phyloP scores from a whole-genome alignment of 2,888 invertebrate species.

The Emmelina monodactyla region DNA sequence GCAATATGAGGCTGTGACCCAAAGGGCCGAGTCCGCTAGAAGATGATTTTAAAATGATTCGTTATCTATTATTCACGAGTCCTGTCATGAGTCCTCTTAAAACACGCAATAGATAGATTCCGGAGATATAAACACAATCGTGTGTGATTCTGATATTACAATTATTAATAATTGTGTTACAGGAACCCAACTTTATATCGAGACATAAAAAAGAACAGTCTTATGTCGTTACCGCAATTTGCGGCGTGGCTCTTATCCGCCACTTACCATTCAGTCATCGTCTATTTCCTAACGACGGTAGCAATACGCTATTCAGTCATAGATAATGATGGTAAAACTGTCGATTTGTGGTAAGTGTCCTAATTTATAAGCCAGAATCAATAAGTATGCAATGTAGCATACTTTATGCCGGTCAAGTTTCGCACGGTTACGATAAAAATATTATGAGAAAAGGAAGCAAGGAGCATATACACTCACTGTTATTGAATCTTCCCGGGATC shows the following conservation, averaged over 20 bases:
- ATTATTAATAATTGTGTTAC: slow-evolving; percentile 4
- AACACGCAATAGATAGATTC: not conserved
- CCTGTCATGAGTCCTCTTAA: not conserved
- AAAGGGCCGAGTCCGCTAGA: too few species aligned
- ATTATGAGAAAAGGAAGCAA: too few species aligned
- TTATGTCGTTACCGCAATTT: slow-evolving; percentile 70
- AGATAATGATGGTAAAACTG: slow-evolving; percentile 52
- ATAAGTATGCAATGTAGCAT: too few species aligned
- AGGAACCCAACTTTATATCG: slow-evolving; percentile 75
- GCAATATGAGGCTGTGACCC: too few species aligned
- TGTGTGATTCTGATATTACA: not conserved
- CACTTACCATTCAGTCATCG: slow-evolving; percentile 70
- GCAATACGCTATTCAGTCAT: slow-evolving; percentile 56
- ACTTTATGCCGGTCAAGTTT: too few species aligned
- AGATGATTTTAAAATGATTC: too few species aligned
- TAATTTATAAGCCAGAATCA: not conserved
- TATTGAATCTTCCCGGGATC: too few species aligned
- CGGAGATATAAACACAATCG: not conserved
- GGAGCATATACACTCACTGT: too few species aligned
- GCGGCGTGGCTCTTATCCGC: slow-evolving; percentile 67
- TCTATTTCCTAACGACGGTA: slow-evolving; percentile 63
- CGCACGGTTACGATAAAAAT: too few species aligned
- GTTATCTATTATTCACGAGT: not conserved
- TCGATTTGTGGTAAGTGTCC: slow-evolving; percentile 55
- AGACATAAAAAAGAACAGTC: slow-evolving; percentile 67